Evolutionary conservation across 1,140 invertebrate species (phyloP).

Genomic region (Acromyrmex echinatior): DNA sequence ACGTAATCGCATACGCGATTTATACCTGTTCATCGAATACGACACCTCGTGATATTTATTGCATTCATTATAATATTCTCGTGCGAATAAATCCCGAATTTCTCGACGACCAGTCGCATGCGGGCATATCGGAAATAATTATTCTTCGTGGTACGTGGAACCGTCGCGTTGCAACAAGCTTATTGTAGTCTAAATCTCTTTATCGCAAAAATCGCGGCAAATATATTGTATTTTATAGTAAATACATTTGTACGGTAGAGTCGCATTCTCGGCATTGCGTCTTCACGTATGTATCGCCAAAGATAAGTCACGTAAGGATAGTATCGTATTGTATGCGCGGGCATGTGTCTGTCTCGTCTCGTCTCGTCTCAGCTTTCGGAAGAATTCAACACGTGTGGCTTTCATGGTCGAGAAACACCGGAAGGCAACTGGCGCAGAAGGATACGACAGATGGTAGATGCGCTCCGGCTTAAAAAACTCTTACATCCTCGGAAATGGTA

Average conservation of each 20-base stretch:
- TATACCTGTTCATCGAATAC: constrained; percentile 12
- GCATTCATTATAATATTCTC: constrained; percentile 17
- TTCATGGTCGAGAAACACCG: constrained; percentile 53
- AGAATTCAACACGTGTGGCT: constrained; percentile 59
- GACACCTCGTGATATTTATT: constrained; percentile 49
- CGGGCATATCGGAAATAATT: constrained; percentile 27
- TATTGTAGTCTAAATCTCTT: constrained; percentile 24
- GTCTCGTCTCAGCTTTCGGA: constrained; percentile 14
- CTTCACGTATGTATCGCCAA: constrained; percentile 14
- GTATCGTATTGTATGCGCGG: background rate
- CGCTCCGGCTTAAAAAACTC: constrained; percentile 20
- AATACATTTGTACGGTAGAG: constrained; percentile 1
- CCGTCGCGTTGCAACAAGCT: background rate
- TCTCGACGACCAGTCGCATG: background rate
- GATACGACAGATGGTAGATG: constrained; percentile 49
- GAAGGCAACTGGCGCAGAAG: constrained; percentile 41
- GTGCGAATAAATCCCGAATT: constrained; percentile 43
- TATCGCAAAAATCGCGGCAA: background rate
- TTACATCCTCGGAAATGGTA: constrained; percentile 6
- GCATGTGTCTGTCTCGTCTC: background rate
- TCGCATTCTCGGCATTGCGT: constrained; percentile 1
- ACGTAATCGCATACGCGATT: constrained; percentile 19
- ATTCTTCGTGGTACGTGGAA: background rate
- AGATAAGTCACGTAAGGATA: constrained; percentile 38
- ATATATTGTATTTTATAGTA: background rate